phyloP scores from a whole-genome alignment of 2,888 invertebrate species.

The Cosmia pyralina region DNA sequence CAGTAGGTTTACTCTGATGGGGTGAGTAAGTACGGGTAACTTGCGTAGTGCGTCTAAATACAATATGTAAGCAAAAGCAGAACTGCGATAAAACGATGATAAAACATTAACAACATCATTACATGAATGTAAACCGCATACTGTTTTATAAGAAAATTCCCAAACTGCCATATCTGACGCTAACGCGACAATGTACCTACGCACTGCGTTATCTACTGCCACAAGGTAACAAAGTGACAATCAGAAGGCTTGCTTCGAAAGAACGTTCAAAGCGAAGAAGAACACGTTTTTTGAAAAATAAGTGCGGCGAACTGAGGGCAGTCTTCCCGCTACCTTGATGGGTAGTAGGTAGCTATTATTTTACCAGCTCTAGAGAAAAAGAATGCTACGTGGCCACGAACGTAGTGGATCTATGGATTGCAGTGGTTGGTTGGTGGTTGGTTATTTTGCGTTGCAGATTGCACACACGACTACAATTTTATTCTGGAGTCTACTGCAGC shows the following conservation, averaged over 20 bases:
- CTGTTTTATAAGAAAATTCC: slow-evolving; percentile 43
- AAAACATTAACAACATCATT: slow-evolving; percentile 30
- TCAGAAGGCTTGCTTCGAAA: neutral
- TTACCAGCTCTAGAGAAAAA: neutral
- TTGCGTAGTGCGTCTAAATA: slow-evolving; percentile 12
- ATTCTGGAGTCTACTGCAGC: neutral
- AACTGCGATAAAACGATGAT: slow-evolving; percentile 12
- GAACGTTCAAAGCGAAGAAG: neutral
- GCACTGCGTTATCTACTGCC: slow-evolving; percentile 34
- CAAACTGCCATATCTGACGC: slow-evolving; percentile 32
- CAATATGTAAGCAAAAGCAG: slow-evolving; percentile 15
- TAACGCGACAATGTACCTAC: slow-evolving; percentile 20
- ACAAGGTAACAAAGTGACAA: neutral
- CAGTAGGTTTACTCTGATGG: neutral
- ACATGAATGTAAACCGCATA: slow-evolving; percentile 25
- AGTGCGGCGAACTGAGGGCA: neutral
- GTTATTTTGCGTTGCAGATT: neutral
- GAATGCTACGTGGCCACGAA: neutral
- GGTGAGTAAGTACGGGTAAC: slow-evolving; percentile 8
- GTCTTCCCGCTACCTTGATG: neutral
- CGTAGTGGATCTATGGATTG: neutral
- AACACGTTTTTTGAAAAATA: neutral
- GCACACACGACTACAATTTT: neutral
- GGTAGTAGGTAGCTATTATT: neutral
- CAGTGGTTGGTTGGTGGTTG: no score